A percentile compares a stretch with the other conserved stretches of the same genome.
Evolutionary conservation across 2,797 vertebrate species (phyloP).

Genomic region (Nyctalus aviator): DNA sequence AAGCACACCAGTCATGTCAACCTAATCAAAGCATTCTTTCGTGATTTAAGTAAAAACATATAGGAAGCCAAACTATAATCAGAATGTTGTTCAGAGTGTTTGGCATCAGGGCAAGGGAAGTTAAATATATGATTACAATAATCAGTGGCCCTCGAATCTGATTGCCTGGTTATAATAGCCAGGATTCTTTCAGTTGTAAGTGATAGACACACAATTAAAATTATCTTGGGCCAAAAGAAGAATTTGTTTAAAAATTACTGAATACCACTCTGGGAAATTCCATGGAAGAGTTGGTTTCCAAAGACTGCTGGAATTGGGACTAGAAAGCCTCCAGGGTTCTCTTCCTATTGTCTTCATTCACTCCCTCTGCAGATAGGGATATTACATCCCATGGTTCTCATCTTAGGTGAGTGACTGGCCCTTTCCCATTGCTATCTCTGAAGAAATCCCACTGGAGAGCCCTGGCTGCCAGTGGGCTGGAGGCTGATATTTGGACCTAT

Average conservation of each 20-base stretch:
- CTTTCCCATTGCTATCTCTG: background rate
- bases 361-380: background rate
- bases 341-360: background rate
- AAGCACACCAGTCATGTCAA: conserved; percentile 17
- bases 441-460: background rate
- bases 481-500: background rate
- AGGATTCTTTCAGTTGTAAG: background rate
- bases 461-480: background rate
- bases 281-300: background rate
- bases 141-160: conserved; percentile 38
- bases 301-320: background rate
- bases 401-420: background rate
- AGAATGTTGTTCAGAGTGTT: background rate
- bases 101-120: conserved; percentile 33
- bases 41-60: background rate
- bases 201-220: conserved; percentile 54
- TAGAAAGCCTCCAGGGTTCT: background rate
- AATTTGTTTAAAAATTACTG: conserved; percentile 28
- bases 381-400: background rate
- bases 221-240: conserved; percentile 4
- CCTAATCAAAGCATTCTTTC: conserved; percentile 54
- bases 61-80: conserved; percentile 35
- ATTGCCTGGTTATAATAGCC: conserved; percentile 26
- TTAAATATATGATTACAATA: conserved; percentile 23
- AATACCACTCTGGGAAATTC: background rate